Evolutionary conservation across 1,140 invertebrate species (phyloP).

Genomic region (Homarus americanus): DNA sequence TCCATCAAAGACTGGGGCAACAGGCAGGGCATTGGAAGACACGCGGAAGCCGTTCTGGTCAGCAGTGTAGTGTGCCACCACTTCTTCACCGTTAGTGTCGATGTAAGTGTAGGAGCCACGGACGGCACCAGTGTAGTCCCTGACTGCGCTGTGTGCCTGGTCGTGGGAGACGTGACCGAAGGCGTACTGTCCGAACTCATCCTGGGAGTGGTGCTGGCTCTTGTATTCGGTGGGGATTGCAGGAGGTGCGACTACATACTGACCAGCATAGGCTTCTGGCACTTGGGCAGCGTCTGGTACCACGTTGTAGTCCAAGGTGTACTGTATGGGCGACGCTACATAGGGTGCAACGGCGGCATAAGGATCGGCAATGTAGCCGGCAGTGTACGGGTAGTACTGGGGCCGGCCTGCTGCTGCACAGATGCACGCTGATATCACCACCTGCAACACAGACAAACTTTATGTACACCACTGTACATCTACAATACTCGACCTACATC

Average conservation of each 20-base stretch:
- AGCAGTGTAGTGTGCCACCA: conserved; percentile 47
- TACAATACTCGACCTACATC: neutral
- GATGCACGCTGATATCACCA: conserved; percentile 43
- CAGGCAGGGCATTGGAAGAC: conserved; percentile 60
- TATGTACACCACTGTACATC: no score
- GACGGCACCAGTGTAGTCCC: conserved; percentile 55
- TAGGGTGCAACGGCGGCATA: conserved; percentile 30
- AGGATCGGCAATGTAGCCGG: neutral
- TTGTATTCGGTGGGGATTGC: conserved; percentile 37
- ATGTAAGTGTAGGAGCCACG: conserved; percentile 42
- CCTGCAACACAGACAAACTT: neutral
- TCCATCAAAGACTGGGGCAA: conserved; percentile 75
- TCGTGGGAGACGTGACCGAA: conserved; percentile 72
- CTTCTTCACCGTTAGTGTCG: conserved; percentile 35
- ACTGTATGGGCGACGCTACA: neutral
- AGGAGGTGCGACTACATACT: conserved; percentile 12
- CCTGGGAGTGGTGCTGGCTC: conserved; percentile 79
- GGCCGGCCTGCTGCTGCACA: conserved; percentile 23
- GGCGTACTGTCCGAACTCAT: conserved; percentile 74
- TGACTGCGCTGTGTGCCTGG: conserved; percentile 58
- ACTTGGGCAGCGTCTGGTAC: conserved; percentile 11
- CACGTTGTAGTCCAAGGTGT: conserved; percentile 41
- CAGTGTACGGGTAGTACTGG: conserved; percentile 19
- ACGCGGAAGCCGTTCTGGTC: conserved; percentile 65
- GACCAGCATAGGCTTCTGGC: neutral